phyloP scores from a whole-genome alignment of 2,797 vertebrate species.

The Lithobates sylvaticus region DNA sequence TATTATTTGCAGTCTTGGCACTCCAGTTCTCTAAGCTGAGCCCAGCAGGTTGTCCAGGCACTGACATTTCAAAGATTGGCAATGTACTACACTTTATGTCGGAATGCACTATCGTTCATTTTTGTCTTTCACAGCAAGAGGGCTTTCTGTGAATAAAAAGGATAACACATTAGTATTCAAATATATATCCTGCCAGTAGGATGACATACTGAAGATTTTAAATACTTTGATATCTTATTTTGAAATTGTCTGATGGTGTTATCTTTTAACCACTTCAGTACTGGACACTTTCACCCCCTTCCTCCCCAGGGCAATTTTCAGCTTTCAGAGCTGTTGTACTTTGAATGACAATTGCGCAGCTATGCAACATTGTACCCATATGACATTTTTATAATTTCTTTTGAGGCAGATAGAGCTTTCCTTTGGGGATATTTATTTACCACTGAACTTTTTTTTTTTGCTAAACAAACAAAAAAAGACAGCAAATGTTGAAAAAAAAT shows the following conservation, averaged over 20 bases:
- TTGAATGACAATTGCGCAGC: no score
- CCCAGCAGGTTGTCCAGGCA: conserved; percentile 75
- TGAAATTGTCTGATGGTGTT: neutral
- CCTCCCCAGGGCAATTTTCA: no score
- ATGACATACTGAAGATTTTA: conserved; percentile 5
- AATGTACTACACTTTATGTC: conserved; percentile 67
- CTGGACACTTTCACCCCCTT: no score
- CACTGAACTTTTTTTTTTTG: no score
- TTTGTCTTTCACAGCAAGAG: conserved; percentile 76
- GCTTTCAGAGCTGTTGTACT: no score
- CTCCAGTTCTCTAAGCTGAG: conserved; percentile 64
- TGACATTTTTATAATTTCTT: no score
- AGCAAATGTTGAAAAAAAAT: no score
- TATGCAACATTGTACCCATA: no score
- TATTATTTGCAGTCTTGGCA: conserved; percentile 75
- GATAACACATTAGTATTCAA: conserved; percentile 51
- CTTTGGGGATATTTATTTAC: no score
- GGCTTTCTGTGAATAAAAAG: conserved; percentile 66
- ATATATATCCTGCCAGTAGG: conserved; percentile 53
- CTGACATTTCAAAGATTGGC: conserved; percentile 79
- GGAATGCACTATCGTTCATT: conserved; percentile 68
- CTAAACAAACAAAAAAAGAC: no score
- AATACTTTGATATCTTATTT: neutral
- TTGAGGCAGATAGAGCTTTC: no score
- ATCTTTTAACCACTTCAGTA: no score